Conservation (phyloP, 1,140 invertebrate genomes). For the Pygmarrhopalites habei region DNA sequence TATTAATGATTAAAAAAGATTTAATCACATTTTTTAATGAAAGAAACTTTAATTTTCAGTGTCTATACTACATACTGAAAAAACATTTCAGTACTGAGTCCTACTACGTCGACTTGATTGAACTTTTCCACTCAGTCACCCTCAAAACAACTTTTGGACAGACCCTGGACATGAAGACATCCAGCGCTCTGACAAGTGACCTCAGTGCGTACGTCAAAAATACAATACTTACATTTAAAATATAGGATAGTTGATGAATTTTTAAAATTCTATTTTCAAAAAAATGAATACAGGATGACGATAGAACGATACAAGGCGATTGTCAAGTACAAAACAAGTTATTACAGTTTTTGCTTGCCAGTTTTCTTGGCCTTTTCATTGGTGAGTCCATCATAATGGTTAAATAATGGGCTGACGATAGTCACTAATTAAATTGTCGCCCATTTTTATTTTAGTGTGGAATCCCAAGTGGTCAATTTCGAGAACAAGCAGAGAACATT, state of each 20-base stretch:
- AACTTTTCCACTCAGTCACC: slow-evolving; percentile 57
- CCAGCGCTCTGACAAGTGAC: no score
- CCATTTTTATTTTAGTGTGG: background rate
- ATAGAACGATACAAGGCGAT: slow-evolving; percentile 83
- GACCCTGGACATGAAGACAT: slow-evolving; percentile 63
- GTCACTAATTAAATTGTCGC: background rate
- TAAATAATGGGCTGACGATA: background rate
- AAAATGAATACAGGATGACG: slow-evolving; percentile 60
- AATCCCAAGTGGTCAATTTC: slow-evolving; percentile 50
- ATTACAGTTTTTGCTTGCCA: slow-evolving; percentile 90
- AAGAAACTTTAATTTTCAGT: no score
- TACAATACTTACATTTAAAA: no score
- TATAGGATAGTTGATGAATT: no score
- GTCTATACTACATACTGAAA: slow-evolving; percentile 50
- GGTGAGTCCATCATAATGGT: slow-evolving; percentile 46
- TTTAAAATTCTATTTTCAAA: no score
- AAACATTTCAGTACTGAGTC: slow-evolving; percentile 49
- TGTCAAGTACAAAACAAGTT: slow-evolving; percentile 91
- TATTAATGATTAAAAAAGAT: no score
- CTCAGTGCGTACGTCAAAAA: no score
- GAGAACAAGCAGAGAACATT: slow-evolving; percentile 77
- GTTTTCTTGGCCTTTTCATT: slow-evolving; percentile 80
- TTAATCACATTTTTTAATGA: no score
- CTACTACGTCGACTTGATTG: slow-evolving; percentile 51
- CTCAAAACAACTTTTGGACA: slow-evolving; percentile 74